Evolutionary conservation across 2,113 vertebrate genomes (phyloP), one percentile per base, ranked within the genome.

Genomic region (Lichenostomus cassidix): DNA sequence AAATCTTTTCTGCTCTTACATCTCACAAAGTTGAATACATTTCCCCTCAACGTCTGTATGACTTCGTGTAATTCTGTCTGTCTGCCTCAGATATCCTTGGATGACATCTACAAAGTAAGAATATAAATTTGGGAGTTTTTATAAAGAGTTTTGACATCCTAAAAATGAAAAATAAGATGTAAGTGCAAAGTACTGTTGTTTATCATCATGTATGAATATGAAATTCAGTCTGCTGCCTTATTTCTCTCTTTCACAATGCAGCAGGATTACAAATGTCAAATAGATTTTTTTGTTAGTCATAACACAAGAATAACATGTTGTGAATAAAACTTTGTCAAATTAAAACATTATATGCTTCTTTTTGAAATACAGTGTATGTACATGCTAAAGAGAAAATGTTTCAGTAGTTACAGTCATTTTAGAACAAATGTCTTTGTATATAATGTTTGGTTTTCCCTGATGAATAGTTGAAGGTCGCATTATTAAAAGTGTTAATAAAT

Each of bases 401-500:
- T 92, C 74, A 71, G 19, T 84, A 84, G 13, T 84, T 69, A 78
- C 55, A 95, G 63, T 90, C 58, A 95, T 82, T 97, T 96, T 63
- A 92, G 47, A 95, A 95, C 22, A 90, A 96, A 95, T 64, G 21
- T 47, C 52, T 97, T 97, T 96, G 35, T 96, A 80, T 95, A 50
- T 71, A 62, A 68, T 69, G 37, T 93, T 67, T 83, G 87, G 39
- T 89, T 74, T 93, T 76, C 77, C 89, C 78, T 33, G 23, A 94
- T 70, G 91, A 97, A 59, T 39, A 74, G 60, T 20, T 93, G 71
- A 97, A 97, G 92, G 73, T 96, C 64, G 89, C 49, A 67, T 91
- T 97, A 92, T 95, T 96, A 93, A 96, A 96, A 95, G 46, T 75
- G 73, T 50, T 96, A 94, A 90, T 92, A 94, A 89, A 93, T 94